Conservation (phyloP, 1,140 invertebrate genomes). For the Hycleus phaleratus region DNA sequence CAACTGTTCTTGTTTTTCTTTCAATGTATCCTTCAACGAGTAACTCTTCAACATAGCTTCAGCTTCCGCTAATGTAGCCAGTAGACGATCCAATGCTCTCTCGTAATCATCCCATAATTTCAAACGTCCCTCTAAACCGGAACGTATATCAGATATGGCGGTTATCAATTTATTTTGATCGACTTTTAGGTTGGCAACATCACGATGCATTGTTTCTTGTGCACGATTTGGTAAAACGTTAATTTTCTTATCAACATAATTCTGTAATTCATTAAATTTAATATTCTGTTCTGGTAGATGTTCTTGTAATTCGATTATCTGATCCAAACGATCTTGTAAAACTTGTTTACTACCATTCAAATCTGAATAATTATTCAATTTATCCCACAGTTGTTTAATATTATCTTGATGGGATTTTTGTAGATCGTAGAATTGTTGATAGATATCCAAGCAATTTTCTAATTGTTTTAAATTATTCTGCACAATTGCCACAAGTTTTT, state of each 20-base stretch:
- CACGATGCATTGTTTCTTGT: conserved; percentile 72
- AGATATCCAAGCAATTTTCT: conserved; percentile 66
- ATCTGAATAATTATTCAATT: conserved; percentile 66
- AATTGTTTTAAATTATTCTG: conserved; percentile 58
- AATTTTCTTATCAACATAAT: conserved; percentile 59
- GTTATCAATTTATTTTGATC: conserved; percentile 78
- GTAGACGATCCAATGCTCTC: conserved; percentile 70
- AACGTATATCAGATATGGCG: conserved; percentile 65
- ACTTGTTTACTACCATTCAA: conserved; percentile 73
- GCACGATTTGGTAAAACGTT: conserved; percentile 61
- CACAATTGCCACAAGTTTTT: conserved; percentile 54
- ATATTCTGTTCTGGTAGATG: conserved; percentile 63
- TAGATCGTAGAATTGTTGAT: conserved; percentile 78
- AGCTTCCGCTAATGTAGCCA: conserved; percentile 77
- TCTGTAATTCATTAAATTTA: conserved; percentile 60
- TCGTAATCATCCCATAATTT: conserved; percentile 90
- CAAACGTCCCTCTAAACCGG: conserved; percentile 73
- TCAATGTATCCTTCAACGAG: conserved; percentile 69
- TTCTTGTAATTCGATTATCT: conserved; percentile 71
- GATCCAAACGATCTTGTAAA: conserved; percentile 62
- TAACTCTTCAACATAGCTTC: conserved; percentile 85
- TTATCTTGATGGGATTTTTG: conserved; percentile 78
- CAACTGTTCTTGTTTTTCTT: conserved; percentile 86
- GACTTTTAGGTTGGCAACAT: conserved; percentile 63
- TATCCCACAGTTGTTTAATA: conserved; percentile 82